Conservation (phyloP, 1,140 invertebrate species). For the Lutraria rhynchaena region DNA sequence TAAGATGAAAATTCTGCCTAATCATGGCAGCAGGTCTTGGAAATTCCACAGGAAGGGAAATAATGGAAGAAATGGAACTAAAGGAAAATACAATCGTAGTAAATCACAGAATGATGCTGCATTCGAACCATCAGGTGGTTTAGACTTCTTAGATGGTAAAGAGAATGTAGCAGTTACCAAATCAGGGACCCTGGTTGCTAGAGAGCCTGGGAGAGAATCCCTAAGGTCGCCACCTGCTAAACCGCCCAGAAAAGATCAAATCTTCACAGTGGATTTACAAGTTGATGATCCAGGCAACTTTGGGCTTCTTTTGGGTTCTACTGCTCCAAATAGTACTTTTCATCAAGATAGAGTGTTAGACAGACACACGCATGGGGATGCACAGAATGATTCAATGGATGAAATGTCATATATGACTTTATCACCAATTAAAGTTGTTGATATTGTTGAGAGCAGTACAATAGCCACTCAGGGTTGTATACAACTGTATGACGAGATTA, state of each 20-base stretch:
- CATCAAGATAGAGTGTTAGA: background rate
- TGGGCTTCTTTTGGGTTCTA: slow-evolving; percentile 30
- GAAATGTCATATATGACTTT: slow-evolving; percentile 51
- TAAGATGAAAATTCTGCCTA: slow-evolving; percentile 59
- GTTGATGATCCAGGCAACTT: slow-evolving; percentile 11
- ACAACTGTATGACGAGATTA: slow-evolving; percentile 49
- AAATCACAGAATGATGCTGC: slow-evolving; percentile 55
- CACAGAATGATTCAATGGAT: slow-evolving; percentile 36
- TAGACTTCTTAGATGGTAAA: slow-evolving; percentile 30
- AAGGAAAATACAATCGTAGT: slow-evolving; percentile 43
- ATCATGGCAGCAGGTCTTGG: slow-evolving; percentile 43
- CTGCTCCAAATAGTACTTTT: background rate
- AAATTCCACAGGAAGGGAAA: slow-evolving; percentile 44
- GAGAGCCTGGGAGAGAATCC: slow-evolving; percentile 7
- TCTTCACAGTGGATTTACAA: slow-evolving; percentile 34
- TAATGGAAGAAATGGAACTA: slow-evolving; percentile 15
- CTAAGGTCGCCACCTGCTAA: slow-evolving; percentile 39
- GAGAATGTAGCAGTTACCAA: slow-evolving; percentile 26
- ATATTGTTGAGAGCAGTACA: slow-evolving; percentile 5
- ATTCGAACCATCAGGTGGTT: background rate
- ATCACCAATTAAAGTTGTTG: slow-evolving; percentile 47
- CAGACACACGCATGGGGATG: background rate
- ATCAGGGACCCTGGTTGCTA: slow-evolving; percentile 30
- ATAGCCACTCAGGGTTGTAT: slow-evolving; percentile 11
- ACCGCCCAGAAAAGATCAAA: slow-evolving; percentile 54